Base-by-base conservation (phyloP, 1,140 invertebrate genomes). In the Sycophila sp. region DNA sequence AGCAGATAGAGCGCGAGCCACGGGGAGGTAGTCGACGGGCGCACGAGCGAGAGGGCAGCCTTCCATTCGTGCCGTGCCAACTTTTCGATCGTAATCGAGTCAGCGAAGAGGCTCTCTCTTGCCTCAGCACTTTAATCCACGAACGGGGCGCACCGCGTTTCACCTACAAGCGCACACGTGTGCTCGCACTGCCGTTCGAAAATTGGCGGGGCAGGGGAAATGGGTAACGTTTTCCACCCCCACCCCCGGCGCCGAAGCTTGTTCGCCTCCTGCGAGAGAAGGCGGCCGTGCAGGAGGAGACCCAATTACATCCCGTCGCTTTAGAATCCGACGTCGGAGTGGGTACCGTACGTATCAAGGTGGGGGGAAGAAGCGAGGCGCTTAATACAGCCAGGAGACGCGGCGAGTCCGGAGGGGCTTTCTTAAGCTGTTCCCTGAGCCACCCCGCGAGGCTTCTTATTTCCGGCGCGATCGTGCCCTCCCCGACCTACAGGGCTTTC, bases 41-140 rank as follows among this genome's bases (percentile, higher is more conserved):
- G n/a, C 22, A 38, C 34, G 60, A 34, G 22, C 28, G 19, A 68
- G 40, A 22, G 13, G 36, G 51, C 19, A 19, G 19, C 24, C 55
- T 38, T n/a, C n/a, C n/a, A 34, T 69, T 69, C 45, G 28, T 34
- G 24, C 17, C 34, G 42, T 53, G 60, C 62, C 60, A 71, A 71
- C 69, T 71, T 65, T 71, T 65, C 53, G 42, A 71, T 65, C 49
- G 60, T 71, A 71, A 71, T 64, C 69, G 62, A 65, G 53, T 71
- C 53, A 71, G 55, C 30, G 32, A 59, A 71, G 53, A 65, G 30
- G 28, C 47, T 47, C 24, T 30, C n/a, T 60, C 38, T 34, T 67
- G 26, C 11, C 53, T 74, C 64, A 45, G 45, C 19, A 71, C 62
- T 63, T 63, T 71, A 64, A 59, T 64, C 69, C 66, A 47, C 53